Base-by-base conservation (phyloP, 2,113 vertebrate genomes). In the Dryoscopus gambensis region DNA sequence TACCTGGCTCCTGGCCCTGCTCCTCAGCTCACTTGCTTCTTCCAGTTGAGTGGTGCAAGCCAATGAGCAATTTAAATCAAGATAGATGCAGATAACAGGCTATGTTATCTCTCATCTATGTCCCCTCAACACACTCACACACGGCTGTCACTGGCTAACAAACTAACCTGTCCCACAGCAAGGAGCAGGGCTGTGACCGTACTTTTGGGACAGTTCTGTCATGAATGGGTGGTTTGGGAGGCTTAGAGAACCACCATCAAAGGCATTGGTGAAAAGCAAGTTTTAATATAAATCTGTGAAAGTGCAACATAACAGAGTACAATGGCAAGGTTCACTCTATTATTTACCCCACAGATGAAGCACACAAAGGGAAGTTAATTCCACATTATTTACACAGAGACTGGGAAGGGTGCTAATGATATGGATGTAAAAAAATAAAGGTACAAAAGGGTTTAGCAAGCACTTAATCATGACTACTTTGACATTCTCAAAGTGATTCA, bases 11-110 rank as follows among this genome's bases (percentile, higher is more conserved):
- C 65, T 63, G 33, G 53, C 33, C 47, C 33, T 10, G 1, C 27
- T 73, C 8, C 25, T 46, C 87, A 81, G 20, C 12, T 57, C 40
- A 30, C 12, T 56, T 79, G 82, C 30, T 75, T 74, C 50, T 84
- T 87, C 23, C 42, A 77, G 39, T 25, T 39, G 13, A 0, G 0
- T 9, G 17, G 11, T 62, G 11, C 2, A 11, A 86, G 23, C 8
- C 55, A 88, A 21, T 1, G 0, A 80, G n/a, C 31, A n/a, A 37
- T 10, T 23, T 44, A 62, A 86, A 35, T 8, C 15, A 15, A 37
- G 27, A 19, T 3, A 55, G 24, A 19, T 60, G 23, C 35, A 60
- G 33, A 18, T 22, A 76, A 60, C 21, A 65, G 24, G 4, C 24
- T 24, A 4, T 5, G n/a, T n/a, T n/a, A n/a, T n/a, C n/a, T n/a